A percentile compares a stretch with the other conserved stretches of the same genome.
phyloP scores from a whole-genome alignment of 1,140 invertebrate species.

The Zaprionus ornatus region DNA sequence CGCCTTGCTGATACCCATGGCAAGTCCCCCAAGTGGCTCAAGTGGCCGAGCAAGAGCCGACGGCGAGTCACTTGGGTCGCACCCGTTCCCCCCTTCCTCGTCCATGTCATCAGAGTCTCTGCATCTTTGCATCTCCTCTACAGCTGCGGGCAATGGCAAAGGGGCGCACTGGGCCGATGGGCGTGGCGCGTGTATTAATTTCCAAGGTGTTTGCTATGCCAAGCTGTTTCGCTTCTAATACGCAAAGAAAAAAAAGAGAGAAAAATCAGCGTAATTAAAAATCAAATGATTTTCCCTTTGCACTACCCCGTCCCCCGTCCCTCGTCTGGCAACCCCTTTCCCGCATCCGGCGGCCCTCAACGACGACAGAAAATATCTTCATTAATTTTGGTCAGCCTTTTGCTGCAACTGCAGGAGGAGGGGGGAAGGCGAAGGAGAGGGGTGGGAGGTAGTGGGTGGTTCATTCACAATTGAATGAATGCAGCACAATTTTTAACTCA shows the following conservation, averaged over 20 bases:
- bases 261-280: slow-evolving; percentile 83
- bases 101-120: background rate
- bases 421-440: background rate
- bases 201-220: slow-evolving; percentile 78
- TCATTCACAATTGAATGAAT: slow-evolving; percentile 71
- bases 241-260: slow-evolving; percentile 38
- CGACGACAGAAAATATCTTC: slow-evolving; percentile 78
- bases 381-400: slow-evolving; percentile 78
- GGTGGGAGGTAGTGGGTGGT: background rate
- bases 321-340: background rate
- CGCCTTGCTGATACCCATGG: background rate
- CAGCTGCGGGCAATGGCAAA: slow-evolving; percentile 39
- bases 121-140: slow-evolving; percentile 31
- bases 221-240: slow-evolving; percentile 79
- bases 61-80: slow-evolving; percentile 45
- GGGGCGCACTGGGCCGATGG: background rate
- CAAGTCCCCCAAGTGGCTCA: slow-evolving; percentile 61
- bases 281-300: slow-evolving; percentile 75
- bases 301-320: slow-evolving; percentile 9
- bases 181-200: slow-evolving; percentile 64
- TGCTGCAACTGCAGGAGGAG: slow-evolving; percentile 36
- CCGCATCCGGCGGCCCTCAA: slow-evolving; percentile 12
- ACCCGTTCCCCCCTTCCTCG: slow-evolving; percentile 5
- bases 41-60: slow-evolving; percentile 47
- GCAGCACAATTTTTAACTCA: slow-evolving; percentile 82